A percentile compares a stretch with the other conserved stretches of the same genome.
phyloP scores from a whole-genome alignment of 2,113 vertebrate species.

The Campylorhamphus procurvoides region DNA sequence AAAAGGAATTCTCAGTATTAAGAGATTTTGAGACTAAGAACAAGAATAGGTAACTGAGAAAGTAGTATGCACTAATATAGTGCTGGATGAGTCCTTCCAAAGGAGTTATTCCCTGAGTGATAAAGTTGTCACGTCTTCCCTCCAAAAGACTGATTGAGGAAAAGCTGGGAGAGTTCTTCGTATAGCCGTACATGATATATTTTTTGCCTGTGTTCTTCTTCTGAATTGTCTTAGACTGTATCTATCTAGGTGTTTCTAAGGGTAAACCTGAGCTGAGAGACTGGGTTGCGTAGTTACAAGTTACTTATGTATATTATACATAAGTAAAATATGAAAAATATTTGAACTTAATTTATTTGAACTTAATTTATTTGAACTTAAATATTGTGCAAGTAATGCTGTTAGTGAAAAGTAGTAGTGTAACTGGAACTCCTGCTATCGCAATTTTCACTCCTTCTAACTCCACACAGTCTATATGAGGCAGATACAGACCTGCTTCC shows the following conservation, averaged over 20 bases:
- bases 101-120: neutral
- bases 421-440: neutral
- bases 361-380: neutral
- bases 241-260: neutral
- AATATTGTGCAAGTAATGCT: neutral
- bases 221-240: neutral
- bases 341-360: too few relatives aligned
- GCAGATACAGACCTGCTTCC: neutral
- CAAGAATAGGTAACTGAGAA: neutral
- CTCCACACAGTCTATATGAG: neutral
- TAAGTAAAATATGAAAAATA: neutral
- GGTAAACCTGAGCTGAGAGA: neutral
- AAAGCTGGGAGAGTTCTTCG: neutral
- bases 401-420: neutral
- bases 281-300: neutral
- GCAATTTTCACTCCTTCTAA: neutral
- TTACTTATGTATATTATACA: neutral
- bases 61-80: neutral
- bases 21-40: neutral
- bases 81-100: neutral
- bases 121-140: neutral
- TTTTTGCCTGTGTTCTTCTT: neutral
- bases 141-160: neutral
- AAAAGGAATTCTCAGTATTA: neutral
- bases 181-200: rapidly evolving